phyloP scores from a whole-genome alignment of 2,888 invertebrate genomes.

The Drosophila phalerata region DNA sequence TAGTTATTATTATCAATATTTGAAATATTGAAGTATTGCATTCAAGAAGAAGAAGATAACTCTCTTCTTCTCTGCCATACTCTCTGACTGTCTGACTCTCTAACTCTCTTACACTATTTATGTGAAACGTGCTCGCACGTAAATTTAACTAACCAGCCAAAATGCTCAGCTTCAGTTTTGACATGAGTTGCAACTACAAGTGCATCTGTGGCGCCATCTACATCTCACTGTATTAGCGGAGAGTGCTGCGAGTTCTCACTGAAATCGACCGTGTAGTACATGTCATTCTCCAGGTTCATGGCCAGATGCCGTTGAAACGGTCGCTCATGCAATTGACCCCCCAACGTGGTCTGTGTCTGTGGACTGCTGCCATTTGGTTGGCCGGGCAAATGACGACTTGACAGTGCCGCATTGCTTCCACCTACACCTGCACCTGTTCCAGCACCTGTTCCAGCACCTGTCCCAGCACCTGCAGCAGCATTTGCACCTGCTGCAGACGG shows the following conservation, averaged over 20 bases:
- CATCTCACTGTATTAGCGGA: conserved; percentile 89
- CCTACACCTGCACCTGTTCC: conserved; percentile 32
- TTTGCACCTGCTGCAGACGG: conserved; percentile 37
- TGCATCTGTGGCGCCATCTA: conserved; percentile 17
- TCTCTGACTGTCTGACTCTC: not conserved
- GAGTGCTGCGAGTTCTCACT: conserved; percentile 90
- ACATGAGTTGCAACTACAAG: not conserved
- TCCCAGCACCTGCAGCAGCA: conserved; percentile 46
- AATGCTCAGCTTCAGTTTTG: conserved; percentile 27
- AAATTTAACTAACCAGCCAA: conserved; percentile 83
- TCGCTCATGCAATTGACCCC: conserved; percentile 83
- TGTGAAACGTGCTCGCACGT: conserved; percentile 56
- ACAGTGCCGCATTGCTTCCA: conserved; percentile 40
- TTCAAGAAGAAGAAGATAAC: not conserved
- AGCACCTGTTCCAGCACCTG: conserved; percentile 35
- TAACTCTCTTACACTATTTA: conserved; percentile 8
- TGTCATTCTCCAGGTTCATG: conserved; percentile 89
- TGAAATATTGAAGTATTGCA: conserved; percentile 72
- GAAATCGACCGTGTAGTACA: conserved; percentile 92
- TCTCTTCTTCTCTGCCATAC: not conserved
- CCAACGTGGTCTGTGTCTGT: conserved; percentile 68
- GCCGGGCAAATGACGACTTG: conserved; percentile 66
- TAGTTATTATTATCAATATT: conserved; percentile 75
- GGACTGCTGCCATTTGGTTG: conserved; percentile 60
- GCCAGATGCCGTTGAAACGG: conserved; percentile 87